phyloP scores from a whole-genome alignment of 2,113 vertebrate genomes.

The Perca flavescens region DNA sequence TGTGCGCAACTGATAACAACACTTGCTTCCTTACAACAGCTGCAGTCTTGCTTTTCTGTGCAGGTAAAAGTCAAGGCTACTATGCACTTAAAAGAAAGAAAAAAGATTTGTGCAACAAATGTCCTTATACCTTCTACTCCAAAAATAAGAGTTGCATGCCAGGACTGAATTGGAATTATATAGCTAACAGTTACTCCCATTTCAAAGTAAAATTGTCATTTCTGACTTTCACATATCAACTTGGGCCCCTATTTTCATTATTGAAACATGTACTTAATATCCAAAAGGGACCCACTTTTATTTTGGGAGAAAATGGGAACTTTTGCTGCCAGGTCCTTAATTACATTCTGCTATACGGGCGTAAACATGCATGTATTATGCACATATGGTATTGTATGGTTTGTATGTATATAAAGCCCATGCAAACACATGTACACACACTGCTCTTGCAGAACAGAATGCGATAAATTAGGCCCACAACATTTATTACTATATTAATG shows the following conservation, averaged over 20 bases:
- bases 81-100: background rate
- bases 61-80: background rate
- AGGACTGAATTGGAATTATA: background rate
- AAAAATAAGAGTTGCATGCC: background rate
- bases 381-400: background rate
- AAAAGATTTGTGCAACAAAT: conserved; percentile 19
- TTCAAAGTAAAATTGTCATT: background rate
- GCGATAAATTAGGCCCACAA: background rate
- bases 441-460: background rate
- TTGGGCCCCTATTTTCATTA: background rate
- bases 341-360: background rate
- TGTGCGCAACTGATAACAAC: background rate
- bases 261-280: background rate
- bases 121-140: background rate
- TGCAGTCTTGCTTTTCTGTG: background rate
- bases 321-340: background rate
- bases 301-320: background rate
- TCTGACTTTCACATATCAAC: background rate
- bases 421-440: background rate
- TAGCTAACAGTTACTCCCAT: no score
- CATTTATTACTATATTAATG: background rate
- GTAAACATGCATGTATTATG: background rate
- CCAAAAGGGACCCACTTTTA: background rate
- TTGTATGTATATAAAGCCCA: background rate
- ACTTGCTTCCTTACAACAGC: background rate